Percentiles rank a stretch among this genome's conserved stretches.
Evolutionary conservation across 2,113 vertebrate genomes (phyloP).

Genomic region (Rhinopomastus cyanomelas): DNA sequence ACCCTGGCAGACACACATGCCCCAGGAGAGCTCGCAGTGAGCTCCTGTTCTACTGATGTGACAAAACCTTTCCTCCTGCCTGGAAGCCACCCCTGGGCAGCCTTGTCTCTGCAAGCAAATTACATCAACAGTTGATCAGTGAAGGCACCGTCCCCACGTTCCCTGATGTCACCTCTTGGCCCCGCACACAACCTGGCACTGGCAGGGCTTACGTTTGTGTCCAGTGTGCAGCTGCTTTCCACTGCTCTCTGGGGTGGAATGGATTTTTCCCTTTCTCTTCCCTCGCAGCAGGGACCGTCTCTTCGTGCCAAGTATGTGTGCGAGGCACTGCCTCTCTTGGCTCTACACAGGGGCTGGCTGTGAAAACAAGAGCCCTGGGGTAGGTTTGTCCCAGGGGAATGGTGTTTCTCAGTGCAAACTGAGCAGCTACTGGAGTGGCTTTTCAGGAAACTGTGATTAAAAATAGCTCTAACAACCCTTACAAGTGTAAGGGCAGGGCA

Average conservation of each 20-base stretch:
- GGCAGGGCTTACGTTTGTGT: neutral
- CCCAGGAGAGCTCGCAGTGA: neutral
- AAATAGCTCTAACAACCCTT: neutral
- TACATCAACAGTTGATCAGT: neutral
- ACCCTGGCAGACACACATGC: neutral
- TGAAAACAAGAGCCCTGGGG: neutral
- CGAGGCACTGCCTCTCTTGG: neutral
- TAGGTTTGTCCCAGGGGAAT: neutral
- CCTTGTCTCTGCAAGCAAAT: neutral
- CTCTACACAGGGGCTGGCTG: neutral
- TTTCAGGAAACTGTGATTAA: neutral
- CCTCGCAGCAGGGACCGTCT: neutral
- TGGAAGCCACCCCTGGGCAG: neutral
- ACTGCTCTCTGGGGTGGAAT: neutral
- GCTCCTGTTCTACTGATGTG: neutral
- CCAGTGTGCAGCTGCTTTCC: conserved; percentile 32
- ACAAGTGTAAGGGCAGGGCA: neutral
- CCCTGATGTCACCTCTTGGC: conserved; percentile 51
- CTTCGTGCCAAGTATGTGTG: accelerated
- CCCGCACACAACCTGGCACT: neutral
- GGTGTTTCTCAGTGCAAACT: neutral
- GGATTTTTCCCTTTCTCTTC: neutral
- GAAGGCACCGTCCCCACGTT: neutral
- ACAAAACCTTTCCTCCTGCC: neutral
- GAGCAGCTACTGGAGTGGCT: neutral